These are phyloP conservation scores for Syngnathus scovelli DNA, from an alignment of 2,113 vertebrate genomes.

Conservation along the genomic window DNA sequence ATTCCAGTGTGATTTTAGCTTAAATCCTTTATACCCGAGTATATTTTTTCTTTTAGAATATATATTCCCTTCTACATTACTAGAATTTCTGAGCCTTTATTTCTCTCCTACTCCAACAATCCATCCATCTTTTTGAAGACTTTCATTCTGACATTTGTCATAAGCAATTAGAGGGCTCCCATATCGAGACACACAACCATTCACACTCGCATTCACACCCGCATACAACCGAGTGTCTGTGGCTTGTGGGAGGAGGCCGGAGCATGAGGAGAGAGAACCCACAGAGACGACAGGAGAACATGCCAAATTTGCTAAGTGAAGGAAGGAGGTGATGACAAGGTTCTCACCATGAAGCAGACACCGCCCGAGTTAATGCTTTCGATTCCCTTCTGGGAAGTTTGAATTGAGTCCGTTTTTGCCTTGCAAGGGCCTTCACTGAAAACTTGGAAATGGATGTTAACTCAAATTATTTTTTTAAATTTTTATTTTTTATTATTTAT, in stretches of 20 bases:
- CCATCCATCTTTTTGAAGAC: background rate
- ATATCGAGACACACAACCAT: background rate
- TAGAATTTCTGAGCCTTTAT: background rate
- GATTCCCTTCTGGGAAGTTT: background rate
- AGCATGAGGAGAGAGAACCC: background rate
- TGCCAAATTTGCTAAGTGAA: background rate
- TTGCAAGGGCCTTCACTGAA: no score
- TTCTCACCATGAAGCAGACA: background rate
- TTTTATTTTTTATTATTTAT: no score
- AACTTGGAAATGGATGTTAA: no score
- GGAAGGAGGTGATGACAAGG: slow-evolving; percentile 7
- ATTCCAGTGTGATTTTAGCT: background rate
- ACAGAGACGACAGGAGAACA: background rate
- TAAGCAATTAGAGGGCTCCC: background rate
- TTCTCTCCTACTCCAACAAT: background rate
- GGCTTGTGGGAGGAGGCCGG: slow-evolving; percentile 1
- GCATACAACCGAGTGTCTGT: background rate
- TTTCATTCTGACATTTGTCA: background rate
- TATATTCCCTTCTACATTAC: background rate
- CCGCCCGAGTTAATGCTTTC: background rate
- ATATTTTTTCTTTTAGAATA: background rate
- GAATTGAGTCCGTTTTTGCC: no score
- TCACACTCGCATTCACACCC: background rate
- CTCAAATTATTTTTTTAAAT: no score
- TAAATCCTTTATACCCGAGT: background rate